Evolutionary conservation across 2,888 invertebrate species (phyloP).

Genomic region (Apamea crenata): DNA sequence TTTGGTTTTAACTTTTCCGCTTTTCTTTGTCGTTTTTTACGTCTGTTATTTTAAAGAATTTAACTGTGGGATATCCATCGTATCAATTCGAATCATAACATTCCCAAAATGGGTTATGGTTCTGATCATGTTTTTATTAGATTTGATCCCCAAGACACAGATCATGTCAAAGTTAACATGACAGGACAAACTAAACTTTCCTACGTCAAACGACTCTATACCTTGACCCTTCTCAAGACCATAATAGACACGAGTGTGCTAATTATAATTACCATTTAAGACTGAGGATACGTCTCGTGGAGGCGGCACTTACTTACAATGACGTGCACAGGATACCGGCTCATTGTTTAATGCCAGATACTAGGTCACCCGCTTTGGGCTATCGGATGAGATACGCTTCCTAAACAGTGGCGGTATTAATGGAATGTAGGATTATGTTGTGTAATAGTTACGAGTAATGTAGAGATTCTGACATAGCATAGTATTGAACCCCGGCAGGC

Average conservation of each 20-base stretch:
- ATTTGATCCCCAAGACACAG: neutral
- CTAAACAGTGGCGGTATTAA: conserved; percentile 31
- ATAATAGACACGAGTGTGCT: conserved; percentile 52
- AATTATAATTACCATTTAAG: conserved; percentile 65
- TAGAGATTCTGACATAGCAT: neutral
- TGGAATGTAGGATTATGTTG: conserved; percentile 20
- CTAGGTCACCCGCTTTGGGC: conserved; percentile 72
- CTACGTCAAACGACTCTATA: neutral
- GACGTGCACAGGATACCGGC: conserved; percentile 69
- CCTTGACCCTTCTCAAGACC: neutral
- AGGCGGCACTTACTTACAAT: conserved; percentile 62
- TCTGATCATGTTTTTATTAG: neutral
- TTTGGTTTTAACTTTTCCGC: conserved; percentile 29
- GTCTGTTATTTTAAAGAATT: neutral
- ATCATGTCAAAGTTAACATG: neutral
- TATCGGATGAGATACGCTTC: conserved; percentile 46
- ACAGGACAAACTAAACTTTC: neutral
- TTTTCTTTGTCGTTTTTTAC: conserved; percentile 2
- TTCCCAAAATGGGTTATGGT: neutral
- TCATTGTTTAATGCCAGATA: conserved; percentile 73
- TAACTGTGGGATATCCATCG: neutral
- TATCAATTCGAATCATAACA: neutral
- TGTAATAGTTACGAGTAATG: neutral
- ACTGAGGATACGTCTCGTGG: conserved; percentile 68
- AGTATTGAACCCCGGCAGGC: too few species aligned